Evolutionary conservation across 1,140 invertebrate species (phyloP), one percentile per base, ranked within the genome.

Genomic region (Drosophila novamexicana): DNA sequence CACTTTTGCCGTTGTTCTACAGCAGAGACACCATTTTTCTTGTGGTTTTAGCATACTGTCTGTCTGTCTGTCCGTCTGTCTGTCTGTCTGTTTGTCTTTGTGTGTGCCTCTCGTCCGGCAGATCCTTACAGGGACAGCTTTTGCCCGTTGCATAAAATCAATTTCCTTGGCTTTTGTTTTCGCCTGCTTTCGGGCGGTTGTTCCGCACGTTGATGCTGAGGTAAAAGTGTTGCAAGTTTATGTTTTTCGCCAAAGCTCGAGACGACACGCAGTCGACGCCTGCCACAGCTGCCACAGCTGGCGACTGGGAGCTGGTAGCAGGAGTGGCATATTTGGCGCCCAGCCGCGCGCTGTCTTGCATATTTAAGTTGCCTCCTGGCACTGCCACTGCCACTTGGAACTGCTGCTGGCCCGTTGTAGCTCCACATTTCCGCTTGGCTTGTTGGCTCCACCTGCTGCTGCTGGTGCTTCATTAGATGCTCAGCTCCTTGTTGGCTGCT

Each of bases 191-290:
- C 16, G 32, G 45, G 63, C 39, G 39, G n/a, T 57, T 42, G 73
- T 78, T 71, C 57, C 62, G 40, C 65, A 71, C 52, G 81, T 68
- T 75, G 82, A 82, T 85, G 22, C 22, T 0, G 82, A 88, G 82
- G 78, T 73, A 81, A 79, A 88, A 88, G 81, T 86, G 84, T 88
- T 88, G 76, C 84, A 83, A 82, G 79, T 83, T 83, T 72, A 83
- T 84, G 52, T 65, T 50, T 68, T 34, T n/a, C 62, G 32, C 75
- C 29, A 42, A 57, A 50, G 45, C 44, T 56, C 14, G 14, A 54
- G 14, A 54, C 40, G 39, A 58, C 12, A 22, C 16, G 52, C 52
- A 53, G 32, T 39, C 14, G 14, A 1, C 2, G 56, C 42, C 22
- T 68, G 66, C 66, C 73, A 70, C 56, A 18, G 53, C 22, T 68